Conservation (phyloP, 37 sponge, comb jelly and placozoan genomes). For the Aplysina aerophoba region DNA sequence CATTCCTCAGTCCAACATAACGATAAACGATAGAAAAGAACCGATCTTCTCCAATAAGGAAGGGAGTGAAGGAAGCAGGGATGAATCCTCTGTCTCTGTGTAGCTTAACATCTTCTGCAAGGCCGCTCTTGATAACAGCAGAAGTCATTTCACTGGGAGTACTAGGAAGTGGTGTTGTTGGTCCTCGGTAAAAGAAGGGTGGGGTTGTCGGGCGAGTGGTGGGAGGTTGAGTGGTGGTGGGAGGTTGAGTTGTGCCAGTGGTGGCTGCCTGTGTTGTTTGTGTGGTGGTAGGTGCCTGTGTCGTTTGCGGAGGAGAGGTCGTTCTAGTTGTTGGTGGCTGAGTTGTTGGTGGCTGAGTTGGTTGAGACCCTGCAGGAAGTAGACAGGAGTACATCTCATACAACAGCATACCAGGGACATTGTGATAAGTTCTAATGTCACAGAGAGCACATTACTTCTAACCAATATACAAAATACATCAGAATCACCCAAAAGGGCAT, state of each 20-base stretch:
- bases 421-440: no score
- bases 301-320: neutral
- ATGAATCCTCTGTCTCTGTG: neutral
- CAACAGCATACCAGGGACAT: no score
- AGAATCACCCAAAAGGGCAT: no score
- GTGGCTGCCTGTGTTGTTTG: neutral
- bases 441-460: no score
- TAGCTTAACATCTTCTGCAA: neutral
- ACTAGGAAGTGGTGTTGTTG: neutral
- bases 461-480: no score
- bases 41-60: neutral
- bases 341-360: no score
- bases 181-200: neutral
- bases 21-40: conserved; percentile 10
- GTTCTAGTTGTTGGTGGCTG: neutral
- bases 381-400: no score
- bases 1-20: neutral
- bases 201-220: no score
- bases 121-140: neutral
- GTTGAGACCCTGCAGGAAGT: no score
- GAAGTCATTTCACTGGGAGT: neutral
- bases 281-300: neutral
- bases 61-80: neutral
- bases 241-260: neutral
- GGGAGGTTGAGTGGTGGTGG: conserved; percentile 5